Percentiles rank a stretch among this genome's conserved stretches.
Evolutionary conservation across 2,888 invertebrate genomes (phyloP).

Genomic region (Scaeva pyrastri): DNA sequence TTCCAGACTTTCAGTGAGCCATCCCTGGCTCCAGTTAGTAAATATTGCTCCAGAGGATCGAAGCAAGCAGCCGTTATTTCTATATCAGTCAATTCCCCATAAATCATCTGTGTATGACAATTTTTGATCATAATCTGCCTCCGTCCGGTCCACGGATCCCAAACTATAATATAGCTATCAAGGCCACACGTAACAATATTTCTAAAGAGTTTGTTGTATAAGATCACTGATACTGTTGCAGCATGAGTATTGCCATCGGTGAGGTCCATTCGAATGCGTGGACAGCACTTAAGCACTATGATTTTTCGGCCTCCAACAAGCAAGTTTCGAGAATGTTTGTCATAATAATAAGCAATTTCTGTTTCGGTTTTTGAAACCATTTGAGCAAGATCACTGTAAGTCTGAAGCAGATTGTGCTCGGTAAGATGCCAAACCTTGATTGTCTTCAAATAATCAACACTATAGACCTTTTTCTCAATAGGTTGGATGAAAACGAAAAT

Average conservation of each 20-base stretch:
- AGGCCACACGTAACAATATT: slow-evolving; percentile 90
- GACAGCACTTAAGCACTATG: slow-evolving; percentile 87
- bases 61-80: slow-evolving; percentile 84
- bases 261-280: slow-evolving; percentile 87
- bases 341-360: slow-evolving; percentile 87
- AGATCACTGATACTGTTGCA: slow-evolving; percentile 88
- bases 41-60: slow-evolving; percentile 89
- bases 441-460: slow-evolving; percentile 88
- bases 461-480: slow-evolving; percentile 87
- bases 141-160: slow-evolving; percentile 90
- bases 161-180: slow-evolving; percentile 92
- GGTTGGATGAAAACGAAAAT: slow-evolving; percentile 88
- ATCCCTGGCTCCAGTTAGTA: slow-evolving; percentile 91
- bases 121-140: slow-evolving; percentile 88
- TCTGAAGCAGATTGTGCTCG: slow-evolving; percentile 87
- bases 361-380: slow-evolving; percentile 87
- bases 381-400: slow-evolving; percentile 87
- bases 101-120: slow-evolving; percentile 88
- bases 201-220: slow-evolving; percentile 91
- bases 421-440: slow-evolving; percentile 92
- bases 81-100: slow-evolving; percentile 86
- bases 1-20: slow-evolving; percentile 93
- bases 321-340: slow-evolving; percentile 87
- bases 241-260: slow-evolving; percentile 91
- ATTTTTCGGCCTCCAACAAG: slow-evolving; percentile 88